A percentile compares a stretch with the other conserved stretches of the same genome.
Evolutionary conservation across 2,888 invertebrate species (phyloP).

Genomic region (Subacronicta megacephala): DNA sequence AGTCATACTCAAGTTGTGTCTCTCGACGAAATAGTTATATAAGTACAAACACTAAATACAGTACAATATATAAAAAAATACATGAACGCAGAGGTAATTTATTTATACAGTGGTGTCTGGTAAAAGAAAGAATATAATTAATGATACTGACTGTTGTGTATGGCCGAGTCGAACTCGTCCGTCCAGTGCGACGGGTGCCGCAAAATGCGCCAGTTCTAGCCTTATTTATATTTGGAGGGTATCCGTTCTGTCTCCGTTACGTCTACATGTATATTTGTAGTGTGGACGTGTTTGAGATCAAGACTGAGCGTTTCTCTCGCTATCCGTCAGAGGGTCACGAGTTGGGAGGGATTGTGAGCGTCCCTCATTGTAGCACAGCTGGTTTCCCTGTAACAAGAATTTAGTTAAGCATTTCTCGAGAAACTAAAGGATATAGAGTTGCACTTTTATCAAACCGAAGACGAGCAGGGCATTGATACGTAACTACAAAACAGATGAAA

Average conservation of each 20-base stretch:
- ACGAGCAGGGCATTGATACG: too few relatives aligned
- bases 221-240: constrained; percentile 71
- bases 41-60: constrained; percentile 48
- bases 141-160: constrained; percentile 51
- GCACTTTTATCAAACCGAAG: too few relatives aligned
- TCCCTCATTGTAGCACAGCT: constrained; percentile 71
- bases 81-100: constrained; percentile 21
- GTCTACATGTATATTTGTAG: constrained; percentile 71
- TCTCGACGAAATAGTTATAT: constrained; percentile 25
- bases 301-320: constrained; percentile 75
- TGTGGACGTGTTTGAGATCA: constrained; percentile 82
- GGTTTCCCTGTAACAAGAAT: constrained; percentile 73
- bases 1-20: constrained; percentile 10
- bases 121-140: constrained; percentile 13
- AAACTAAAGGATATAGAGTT: too few relatives aligned
- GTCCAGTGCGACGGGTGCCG: constrained; percentile 20
- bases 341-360: constrained; percentile 41
- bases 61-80: constrained; percentile 29
- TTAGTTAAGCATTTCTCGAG: not conserved
- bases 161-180: constrained; percentile 39
- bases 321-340: constrained; percentile 55
- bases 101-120: constrained; percentile 36
- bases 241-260: constrained; percentile 57
- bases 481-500: too few relatives aligned
- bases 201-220: constrained; percentile 36